These are phyloP conservation scores for Galemys pyrenaicus DNA, from an alignment of 2,113 vertebrate species.

Conservation along the genomic window DNA sequence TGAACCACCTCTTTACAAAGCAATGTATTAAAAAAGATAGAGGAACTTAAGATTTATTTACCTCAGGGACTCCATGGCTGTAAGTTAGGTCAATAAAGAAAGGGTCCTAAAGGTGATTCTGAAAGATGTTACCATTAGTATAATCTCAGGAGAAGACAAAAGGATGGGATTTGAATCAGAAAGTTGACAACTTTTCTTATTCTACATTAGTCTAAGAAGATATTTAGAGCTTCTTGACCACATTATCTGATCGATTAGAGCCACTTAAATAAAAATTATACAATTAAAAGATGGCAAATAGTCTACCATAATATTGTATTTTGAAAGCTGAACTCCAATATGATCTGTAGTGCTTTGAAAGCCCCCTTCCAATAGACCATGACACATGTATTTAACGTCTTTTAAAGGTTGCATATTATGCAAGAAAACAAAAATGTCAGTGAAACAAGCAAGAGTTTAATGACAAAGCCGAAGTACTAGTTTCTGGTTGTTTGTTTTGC, in stretches of 20 bases:
- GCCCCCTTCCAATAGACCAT: background rate
- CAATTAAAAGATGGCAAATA: background rate
- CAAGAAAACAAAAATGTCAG: constrained; percentile 28
- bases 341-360: background rate
- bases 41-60: background rate
- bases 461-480: constrained; percentile 19
- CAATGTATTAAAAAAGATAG: background rate
- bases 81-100: background rate
- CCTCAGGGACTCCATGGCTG: background rate
- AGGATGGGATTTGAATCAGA: background rate
- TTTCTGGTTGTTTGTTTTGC: background rate
- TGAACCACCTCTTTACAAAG: background rate
- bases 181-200: background rate
- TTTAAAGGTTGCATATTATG: background rate
- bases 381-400: background rate
- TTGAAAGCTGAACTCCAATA: background rate
- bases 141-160: background rate
- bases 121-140: background rate
- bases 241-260: background rate
- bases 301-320: background rate
- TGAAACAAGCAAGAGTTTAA: constrained; percentile 68
- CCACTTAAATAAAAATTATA: constrained; percentile 5
- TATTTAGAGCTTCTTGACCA: background rate
- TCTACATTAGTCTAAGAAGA: background rate
- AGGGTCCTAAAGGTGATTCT: background rate